Base-by-base conservation (phyloP, 30 jellyfish, hydroid and myxozoan genomes). In the Calvadosia cruxmelitensis region DNA sequence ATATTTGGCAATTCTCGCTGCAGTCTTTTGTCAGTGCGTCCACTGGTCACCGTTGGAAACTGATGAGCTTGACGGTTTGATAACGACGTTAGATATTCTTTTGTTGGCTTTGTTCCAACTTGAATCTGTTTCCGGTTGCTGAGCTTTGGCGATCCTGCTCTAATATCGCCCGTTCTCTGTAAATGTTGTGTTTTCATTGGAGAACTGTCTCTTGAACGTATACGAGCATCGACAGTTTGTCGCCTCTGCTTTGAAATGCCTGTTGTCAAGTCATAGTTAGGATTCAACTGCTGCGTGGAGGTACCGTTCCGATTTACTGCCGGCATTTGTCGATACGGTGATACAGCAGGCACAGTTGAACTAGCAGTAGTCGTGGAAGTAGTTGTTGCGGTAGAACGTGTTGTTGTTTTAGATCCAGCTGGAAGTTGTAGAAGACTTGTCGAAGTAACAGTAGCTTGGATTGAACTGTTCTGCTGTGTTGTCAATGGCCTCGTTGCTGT, bases 241-340 rank as follows among this genome's bases (percentile, higher is more conserved):
- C 57, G 57, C 20, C 15, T 5, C 20, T 10, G 20, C 20, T 42
- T 42, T 5, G 10, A 42, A 5, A 42, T 42, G 10, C 20, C 57
- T 10, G 57, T 42, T 42, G 57, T 42, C 57, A 42, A 42, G 10
- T 42, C 57, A 5, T 10, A 42, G 57, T 20, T 42, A 42, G 57
- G 57, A n/a, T n/a, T n/a, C n/a, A n/a, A n/a, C n/a, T n/a, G n/a
- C n/a, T n/a, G n/a, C n/a, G n/a, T n/a, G n/a, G n/a, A n/a, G n/a
- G n/a, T n/a, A n/a, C n/a, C n/a, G n/a, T n/a, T n/a, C n/a, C n/a
- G n/a, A n/a, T n/a, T n/a, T 1, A 83, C 72, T 3, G 67, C 81
- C 2, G 95, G 95, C 93, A 84, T 84, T 73, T 71, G 93, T 3
- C 95, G 66, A 50, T 84, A 84, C 1, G 91, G 93, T n/a, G 57